These are phyloP conservation scores for Phenganax stokvisi DNA, from an alignment of 92 coral and sea anemone species.

Conservation along the genomic window DNA sequence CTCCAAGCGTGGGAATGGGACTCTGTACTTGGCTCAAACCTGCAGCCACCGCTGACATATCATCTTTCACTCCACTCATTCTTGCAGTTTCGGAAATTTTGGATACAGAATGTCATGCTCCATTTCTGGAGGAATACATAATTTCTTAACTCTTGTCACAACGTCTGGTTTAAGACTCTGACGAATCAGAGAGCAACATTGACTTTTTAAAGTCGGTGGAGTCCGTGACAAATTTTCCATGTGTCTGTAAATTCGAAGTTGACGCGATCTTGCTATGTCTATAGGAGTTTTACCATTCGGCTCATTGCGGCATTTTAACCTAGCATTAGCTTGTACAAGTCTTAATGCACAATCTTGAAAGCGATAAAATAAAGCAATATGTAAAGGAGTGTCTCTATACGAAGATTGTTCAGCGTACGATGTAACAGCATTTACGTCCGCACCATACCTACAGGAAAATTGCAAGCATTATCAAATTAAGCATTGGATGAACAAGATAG, in stretches of 20 bases:
- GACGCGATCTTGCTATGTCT: constrained; percentile 74
- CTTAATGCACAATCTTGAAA: constrained; percentile 75
- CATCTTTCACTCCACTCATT: neutral
- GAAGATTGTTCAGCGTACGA: constrained; percentile 77
- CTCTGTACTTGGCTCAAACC: constrained; percentile 7
- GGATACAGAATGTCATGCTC: constrained; percentile 27
- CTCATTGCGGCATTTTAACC: constrained; percentile 80
- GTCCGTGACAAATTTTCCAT: constrained; percentile 69
- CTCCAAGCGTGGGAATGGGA: constrained; percentile 19
- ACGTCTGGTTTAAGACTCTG: constrained; percentile 71
- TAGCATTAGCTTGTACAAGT: constrained; percentile 97
- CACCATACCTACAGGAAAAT: constrained; percentile 71
- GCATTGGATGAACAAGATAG: too few species aligned
- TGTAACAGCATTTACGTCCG: constrained; percentile 84
- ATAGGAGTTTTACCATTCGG: constrained; percentile 84
- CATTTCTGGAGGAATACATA: constrained; percentile 35
- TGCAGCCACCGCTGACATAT: neutral
- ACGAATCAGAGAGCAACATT: constrained; percentile 75
- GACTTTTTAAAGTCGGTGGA: constrained; percentile 84
- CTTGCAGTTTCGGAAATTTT: constrained; percentile 24
- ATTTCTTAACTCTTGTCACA: constrained; percentile 30
- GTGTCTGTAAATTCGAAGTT: constrained; percentile 65
- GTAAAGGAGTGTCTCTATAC: constrained; percentile 91
- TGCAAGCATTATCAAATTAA: neutral
- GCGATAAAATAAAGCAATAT: constrained; percentile 79